These are phyloP conservation scores for Pocillopora verrucosa DNA, from an alignment of 64 coral and sea anemone genomes.

Conservation along the genomic window DNA sequence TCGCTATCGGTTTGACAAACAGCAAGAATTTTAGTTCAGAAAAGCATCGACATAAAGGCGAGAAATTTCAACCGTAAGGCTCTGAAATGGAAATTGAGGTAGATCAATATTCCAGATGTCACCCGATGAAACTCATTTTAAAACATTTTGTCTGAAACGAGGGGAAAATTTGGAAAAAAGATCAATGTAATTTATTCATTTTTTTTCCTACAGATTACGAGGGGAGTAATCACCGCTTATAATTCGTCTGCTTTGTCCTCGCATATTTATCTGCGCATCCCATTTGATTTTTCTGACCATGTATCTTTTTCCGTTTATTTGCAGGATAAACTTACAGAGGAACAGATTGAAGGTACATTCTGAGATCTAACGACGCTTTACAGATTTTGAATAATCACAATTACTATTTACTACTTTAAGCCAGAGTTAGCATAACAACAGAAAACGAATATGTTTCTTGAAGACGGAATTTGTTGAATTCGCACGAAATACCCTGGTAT, in stretches of 20 bases:
- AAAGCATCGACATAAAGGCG: neutral
- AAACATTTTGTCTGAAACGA: neutral
- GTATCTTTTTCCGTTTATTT: neutral
- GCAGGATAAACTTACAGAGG: slow-evolving; percentile 63
- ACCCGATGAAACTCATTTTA: neutral
- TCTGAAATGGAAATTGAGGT: neutral
- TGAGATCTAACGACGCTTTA: neutral
- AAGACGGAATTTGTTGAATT: no score
- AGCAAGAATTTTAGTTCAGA: neutral
- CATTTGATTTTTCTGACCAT: neutral
- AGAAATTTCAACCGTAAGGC: neutral
- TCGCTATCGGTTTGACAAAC: neutral
- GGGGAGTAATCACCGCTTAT: no score
- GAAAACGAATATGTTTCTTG: no score
- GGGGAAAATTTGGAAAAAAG: neutral
- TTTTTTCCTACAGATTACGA: no score
- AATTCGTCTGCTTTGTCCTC: no score
- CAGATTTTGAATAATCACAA: no score
- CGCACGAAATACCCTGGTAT: no score
- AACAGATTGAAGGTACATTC: slow-evolving; percentile 57
- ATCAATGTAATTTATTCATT: neutral
- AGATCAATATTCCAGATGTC: neutral
- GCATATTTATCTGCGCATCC: no score
- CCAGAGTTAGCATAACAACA: no score
- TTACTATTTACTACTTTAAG: no score